These are phyloP conservation scores for Xiphophorus maculatus DNA, from an alignment of 2,113 vertebrate species.

Conservation along the genomic window DNA sequence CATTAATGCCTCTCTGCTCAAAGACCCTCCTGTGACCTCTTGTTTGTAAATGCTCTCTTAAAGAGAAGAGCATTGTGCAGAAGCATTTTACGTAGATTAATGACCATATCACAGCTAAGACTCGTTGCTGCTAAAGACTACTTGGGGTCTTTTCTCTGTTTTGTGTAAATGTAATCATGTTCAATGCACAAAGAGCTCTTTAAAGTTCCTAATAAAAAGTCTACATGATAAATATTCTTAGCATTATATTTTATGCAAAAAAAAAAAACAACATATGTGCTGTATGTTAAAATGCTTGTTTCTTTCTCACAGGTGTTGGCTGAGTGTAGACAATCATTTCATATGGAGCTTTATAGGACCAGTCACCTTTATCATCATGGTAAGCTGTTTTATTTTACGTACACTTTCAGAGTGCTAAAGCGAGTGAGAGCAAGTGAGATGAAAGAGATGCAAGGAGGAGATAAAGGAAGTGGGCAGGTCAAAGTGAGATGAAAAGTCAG, in stretches of 20 bases:
- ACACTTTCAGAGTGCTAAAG: conserved; percentile 44
- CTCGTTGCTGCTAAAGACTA: conserved; percentile 40
- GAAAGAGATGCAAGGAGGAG: conserved; percentile 56
- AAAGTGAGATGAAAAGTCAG: conserved; percentile 49
- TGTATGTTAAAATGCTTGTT: not conserved
- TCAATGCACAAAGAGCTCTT: conserved; percentile 7
- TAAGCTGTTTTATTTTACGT: conserved; percentile 78
- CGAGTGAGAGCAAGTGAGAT: conserved; percentile 50
- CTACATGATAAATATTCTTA: conserved; percentile 3
- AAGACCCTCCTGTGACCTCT: conserved; percentile 82
- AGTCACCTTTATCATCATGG: conserved; percentile 98
- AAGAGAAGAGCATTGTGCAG: conserved; percentile 76
- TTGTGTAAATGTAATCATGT: conserved; percentile 22
- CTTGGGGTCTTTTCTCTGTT: conserved; percentile 29
- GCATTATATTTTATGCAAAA: not conserved
- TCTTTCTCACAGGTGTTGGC: conserved; percentile 89
- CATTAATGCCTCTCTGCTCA: conserved; percentile 85
- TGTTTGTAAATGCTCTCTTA: conserved; percentile 79
- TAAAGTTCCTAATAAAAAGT: conserved; percentile 11
- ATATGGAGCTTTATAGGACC: conserved; percentile 99
- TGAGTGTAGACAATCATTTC: conserved; percentile 98
- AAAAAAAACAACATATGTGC: not conserved
- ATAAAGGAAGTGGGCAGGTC: conserved; percentile 39
- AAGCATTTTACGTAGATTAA: conserved; percentile 80
- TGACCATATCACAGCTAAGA: conserved; percentile 65